These are phyloP conservation scores for Eretmocerus hayati DNA, from an alignment of 2,888 invertebrate genomes.

Conservation along the genomic window DNA sequence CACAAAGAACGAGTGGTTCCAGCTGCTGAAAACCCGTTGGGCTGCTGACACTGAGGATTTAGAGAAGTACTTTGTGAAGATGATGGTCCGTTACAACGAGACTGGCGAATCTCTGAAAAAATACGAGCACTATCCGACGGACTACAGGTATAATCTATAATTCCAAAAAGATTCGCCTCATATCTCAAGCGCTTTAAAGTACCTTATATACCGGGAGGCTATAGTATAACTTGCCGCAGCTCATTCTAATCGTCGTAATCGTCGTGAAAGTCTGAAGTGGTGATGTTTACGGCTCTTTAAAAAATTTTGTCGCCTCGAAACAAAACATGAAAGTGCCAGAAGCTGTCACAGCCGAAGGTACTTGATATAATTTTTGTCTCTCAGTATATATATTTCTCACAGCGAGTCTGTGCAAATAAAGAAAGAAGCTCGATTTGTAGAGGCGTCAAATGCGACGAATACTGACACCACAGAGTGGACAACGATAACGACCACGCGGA, in stretches of 20 bases:
- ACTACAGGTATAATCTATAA: slow-evolving; percentile 53
- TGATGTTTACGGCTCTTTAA: slow-evolving; percentile 22
- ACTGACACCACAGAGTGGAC: background rate
- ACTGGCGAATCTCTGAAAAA: slow-evolving; percentile 73
- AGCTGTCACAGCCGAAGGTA: slow-evolving; percentile 1
- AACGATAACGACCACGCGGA: slow-evolving; percentile 1
- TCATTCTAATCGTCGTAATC: too few species aligned
- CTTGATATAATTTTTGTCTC: too few species aligned
- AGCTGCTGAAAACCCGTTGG: slow-evolving; percentile 86
- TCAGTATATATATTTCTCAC: too few species aligned
- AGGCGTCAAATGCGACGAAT: slow-evolving; percentile 20
- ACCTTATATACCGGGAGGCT: too few species aligned
- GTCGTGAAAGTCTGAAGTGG: too few species aligned
- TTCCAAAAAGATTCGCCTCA: background rate
- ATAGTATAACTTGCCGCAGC: too few species aligned
- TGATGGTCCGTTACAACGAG: slow-evolving; percentile 82
- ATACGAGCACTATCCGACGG: slow-evolving; percentile 81
- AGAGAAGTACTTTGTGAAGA: slow-evolving; percentile 85
- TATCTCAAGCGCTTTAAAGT: too few species aligned
- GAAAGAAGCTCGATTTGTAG: slow-evolving; percentile 23
- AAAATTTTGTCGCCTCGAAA: slow-evolving; percentile 21
- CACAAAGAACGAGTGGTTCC: slow-evolving; percentile 78
- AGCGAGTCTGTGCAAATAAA: slow-evolving; percentile 25
- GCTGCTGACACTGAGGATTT: slow-evolving; percentile 86
- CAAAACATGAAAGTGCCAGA: slow-evolving; percentile 16